Evolutionary conservation across 1,140 invertebrate genomes (phyloP), one percentile per base, ranked within the genome.

Genomic region (Ceratitis capitata): DNA sequence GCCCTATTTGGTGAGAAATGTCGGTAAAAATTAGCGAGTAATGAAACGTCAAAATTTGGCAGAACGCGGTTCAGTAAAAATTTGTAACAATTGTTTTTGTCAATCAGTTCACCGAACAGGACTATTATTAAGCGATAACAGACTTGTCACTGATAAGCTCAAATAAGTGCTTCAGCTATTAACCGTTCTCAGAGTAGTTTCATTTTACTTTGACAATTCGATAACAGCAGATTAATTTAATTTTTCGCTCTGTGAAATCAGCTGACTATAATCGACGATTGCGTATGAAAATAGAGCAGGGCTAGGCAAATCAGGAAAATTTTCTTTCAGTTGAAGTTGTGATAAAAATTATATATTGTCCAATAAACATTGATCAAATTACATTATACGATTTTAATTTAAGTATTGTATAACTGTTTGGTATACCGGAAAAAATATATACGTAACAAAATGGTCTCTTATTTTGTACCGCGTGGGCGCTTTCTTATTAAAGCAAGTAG

Each of bases 381-480:
- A 35, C 2, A 12, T 32, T 69, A 19, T 5, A 82, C 42, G 19
- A 5, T 45, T 78, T 7, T 47, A 14, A 78, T 45, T 39, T 42
- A 78, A n/a, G 1, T 78, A 42, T 23, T 78, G 10, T 6, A n/a
- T 29, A 53, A 53, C 32, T n/a, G 26, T 3, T 69, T 69, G 4
- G n/a, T 4, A 35, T n/a, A 83, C 35, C 1, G 3, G 29, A 16
- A 26, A 16, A 32, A 29, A 14, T 26, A 32, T 3, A 29, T 5
- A 9, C 3, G 32, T 14, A 83, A n/a, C 85, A 89, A 35, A 85
- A 91, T 91, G 90, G 89, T 90, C 86, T 91, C 90, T 51, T 91
- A 91, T 84, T 91, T 91, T 86, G 88, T 91, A 69, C 90, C 90
- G 82, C 88, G 90, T 84, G 89, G 89, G 14, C 88, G 90, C 49